A percentile compares a stretch with the other conserved stretches of the same genome.
These are phyloP conservation scores for Halichoerus grypus DNA, from an alignment of 2,113 vertebrate species.

Conservation along the genomic window DNA sequence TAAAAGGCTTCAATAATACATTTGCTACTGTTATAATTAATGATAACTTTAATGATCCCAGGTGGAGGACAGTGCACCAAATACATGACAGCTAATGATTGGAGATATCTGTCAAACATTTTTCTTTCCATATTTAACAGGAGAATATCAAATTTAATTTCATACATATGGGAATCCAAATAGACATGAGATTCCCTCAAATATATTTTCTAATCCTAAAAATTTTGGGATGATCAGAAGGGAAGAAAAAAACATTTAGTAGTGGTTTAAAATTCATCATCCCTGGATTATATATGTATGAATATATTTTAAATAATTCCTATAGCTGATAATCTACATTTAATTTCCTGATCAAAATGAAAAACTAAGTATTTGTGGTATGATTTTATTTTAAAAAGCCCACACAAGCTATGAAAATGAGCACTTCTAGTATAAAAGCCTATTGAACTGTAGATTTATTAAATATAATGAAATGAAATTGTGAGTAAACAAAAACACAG, in stretches of 20 bases:
- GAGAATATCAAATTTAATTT: background rate
- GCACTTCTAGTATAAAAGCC: background rate
- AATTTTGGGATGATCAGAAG: background rate
- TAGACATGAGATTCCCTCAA: background rate
- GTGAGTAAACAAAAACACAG: background rate
- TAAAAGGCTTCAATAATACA: background rate
- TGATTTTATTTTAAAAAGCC: background rate
- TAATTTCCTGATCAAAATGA: background rate
- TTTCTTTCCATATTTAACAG: background rate
- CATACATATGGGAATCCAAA: background rate
- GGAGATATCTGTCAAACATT: background rate
- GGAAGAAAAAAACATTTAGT: background rate
- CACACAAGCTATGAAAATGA: background rate
- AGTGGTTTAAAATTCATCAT: background rate
- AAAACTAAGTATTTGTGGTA: background rate
- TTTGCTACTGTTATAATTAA: background rate
- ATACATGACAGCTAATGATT: background rate
- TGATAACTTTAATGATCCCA: background rate
- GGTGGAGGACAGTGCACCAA: background rate
- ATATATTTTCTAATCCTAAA: background rate
- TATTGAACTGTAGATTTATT: background rate
- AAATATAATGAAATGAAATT: constrained; percentile 1
- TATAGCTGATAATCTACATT: background rate
- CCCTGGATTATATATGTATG: background rate
- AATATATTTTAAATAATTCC: background rate